phyloP scores from a whole-genome alignment of 2,797 vertebrate species.

The Setipinna tenuifilis region DNA sequence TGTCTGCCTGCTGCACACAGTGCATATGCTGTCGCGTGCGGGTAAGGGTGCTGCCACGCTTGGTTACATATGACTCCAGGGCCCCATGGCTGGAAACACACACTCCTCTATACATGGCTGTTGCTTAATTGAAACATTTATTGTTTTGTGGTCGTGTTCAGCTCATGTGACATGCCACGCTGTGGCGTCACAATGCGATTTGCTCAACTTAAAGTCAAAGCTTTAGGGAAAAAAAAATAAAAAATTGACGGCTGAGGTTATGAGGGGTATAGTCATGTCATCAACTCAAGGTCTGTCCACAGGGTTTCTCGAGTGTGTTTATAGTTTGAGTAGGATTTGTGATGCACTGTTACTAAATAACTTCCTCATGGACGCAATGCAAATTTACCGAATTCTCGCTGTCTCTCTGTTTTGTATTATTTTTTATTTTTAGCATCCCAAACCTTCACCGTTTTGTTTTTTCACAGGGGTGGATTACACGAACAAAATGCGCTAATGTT shows the following conservation, averaged over 20 bases:
- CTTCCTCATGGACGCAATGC: background rate
- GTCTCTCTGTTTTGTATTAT: background rate
- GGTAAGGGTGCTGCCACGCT: slow-evolving; percentile 73
- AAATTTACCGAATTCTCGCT: background rate
- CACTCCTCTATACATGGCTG: slow-evolving; percentile 77
- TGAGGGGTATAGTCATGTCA: background rate
- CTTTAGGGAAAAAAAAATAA: background rate
- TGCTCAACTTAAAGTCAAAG: background rate
- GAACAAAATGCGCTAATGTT: slow-evolving; percentile 79
- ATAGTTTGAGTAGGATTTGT: background rate
- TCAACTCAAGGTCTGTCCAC: background rate
- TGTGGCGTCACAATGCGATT: background rate
- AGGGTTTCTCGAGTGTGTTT: background rate
- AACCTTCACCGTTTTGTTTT: slow-evolving; percentile 19
- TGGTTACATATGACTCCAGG: slow-evolving; percentile 73
- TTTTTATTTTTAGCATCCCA: background rate
- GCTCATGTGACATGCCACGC: slow-evolving; percentile 58
- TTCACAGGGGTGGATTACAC: slow-evolving; percentile 57
- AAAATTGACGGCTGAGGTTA: background rate
- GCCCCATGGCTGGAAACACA: slow-evolving; percentile 65
- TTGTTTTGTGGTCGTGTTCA: slow-evolving; percentile 77
- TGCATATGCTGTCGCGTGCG: slow-evolving; percentile 70
- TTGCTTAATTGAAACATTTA: slow-evolving; percentile 82
- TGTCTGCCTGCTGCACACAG: slow-evolving; percentile 68
- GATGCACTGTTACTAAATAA: background rate